A percentile compares a stretch with the other conserved stretches of the same genome.
These are phyloP conservation scores for Notodonta ziczac DNA, from an alignment of 2,888 invertebrate genomes.

Conservation along the genomic window DNA sequence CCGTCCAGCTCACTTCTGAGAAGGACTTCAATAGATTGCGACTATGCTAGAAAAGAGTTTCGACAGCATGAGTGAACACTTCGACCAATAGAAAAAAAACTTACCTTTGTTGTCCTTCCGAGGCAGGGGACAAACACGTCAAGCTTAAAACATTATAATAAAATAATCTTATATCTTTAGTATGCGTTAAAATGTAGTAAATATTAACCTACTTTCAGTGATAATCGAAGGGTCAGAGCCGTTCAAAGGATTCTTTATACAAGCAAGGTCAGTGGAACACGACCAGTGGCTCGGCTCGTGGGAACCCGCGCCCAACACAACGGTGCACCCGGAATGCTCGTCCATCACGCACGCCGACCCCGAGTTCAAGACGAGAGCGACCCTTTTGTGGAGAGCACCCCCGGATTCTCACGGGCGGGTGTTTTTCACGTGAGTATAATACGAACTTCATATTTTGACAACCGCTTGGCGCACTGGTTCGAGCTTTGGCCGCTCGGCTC, in stretches of 20 bases:
- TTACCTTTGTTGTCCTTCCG: no score
- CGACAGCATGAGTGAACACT: no score
- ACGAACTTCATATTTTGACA: no score
- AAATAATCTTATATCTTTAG: no score
- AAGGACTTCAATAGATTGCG: no score
- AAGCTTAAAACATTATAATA: background rate
- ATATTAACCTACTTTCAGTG: conserved; percentile 66
- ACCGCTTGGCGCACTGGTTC: no score
- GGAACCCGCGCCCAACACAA: conserved; percentile 90
- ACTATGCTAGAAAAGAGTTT: no score
- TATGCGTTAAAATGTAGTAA: background rate
- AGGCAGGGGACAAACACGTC: background rate
- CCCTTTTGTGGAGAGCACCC: conserved; percentile 90
- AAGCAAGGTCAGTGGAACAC: conserved; percentile 89
- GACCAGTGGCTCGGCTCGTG: conserved; percentile 91
- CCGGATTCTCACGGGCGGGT: conserved; percentile 87
- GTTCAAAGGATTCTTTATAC: conserved; percentile 94
- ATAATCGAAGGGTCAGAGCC: conserved; percentile 83
- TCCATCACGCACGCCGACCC: conserved; percentile 92
- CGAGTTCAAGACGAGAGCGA: conserved; percentile 89
- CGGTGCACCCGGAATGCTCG: conserved; percentile 90
- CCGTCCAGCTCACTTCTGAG: no score
- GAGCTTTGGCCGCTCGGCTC: no score
- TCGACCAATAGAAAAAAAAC: no score
- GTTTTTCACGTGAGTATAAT: conserved; percentile 90